Evolutionary conservation across 2,797 vertebrate species (phyloP).

Genomic region (Cynopterus sphinx): DNA sequence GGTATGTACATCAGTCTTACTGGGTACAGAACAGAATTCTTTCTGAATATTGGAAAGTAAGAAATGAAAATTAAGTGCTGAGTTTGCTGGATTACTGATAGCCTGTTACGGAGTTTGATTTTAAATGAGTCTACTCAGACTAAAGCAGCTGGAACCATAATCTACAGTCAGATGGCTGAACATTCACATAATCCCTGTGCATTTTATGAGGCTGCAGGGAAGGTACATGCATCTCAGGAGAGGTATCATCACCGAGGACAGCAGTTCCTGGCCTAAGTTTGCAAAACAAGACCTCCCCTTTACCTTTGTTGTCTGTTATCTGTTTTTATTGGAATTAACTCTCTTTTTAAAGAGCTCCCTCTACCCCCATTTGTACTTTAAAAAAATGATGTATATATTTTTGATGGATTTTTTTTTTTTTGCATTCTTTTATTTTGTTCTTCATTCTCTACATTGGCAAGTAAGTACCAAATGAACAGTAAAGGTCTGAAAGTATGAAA

Average conservation of each 20-base stretch:
- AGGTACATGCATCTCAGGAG: background rate
- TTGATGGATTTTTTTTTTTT: background rate
- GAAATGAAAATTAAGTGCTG: background rate
- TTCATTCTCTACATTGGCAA: background rate
- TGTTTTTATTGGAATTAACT: background rate
- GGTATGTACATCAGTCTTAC: background rate
- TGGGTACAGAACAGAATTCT: background rate
- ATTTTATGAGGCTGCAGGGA: background rate
- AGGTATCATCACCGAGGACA: background rate
- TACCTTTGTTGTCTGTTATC: background rate
- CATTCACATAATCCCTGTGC: background rate
- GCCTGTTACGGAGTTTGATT: background rate
- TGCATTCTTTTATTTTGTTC: constrained; percentile 36
- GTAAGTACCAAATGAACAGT: background rate
- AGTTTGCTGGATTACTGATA: background rate
- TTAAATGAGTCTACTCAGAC: background rate
- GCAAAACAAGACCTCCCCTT: background rate
- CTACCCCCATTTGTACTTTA: background rate
- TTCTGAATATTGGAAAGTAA: constrained; percentile 1
- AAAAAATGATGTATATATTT: background rate
- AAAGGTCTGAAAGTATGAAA: background rate
- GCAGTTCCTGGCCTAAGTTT: background rate
- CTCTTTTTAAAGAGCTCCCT: background rate
- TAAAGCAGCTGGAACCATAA: background rate
- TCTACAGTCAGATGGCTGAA: background rate